Evolutionary conservation across 2,113 vertebrate genomes (phyloP).

Genomic region (Salvelinus alpinus): DNA sequence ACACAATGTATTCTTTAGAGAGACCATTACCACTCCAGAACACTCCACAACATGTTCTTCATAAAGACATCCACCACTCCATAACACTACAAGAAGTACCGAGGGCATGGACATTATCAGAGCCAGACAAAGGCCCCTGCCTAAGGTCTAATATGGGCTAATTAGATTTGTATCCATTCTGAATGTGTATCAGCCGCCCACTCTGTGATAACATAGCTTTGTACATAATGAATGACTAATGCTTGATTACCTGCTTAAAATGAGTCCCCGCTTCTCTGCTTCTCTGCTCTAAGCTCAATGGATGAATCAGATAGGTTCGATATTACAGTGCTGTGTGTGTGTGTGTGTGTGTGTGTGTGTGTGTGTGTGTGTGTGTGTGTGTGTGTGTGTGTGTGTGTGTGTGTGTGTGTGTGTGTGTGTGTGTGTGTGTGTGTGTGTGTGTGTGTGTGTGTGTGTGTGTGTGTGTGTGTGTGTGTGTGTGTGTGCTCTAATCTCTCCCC

Average conservation of each 20-base stretch:
- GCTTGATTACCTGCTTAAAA: constrained; percentile 13
- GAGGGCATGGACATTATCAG: neutral
- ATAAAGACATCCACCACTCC: no score
- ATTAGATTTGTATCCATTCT: constrained; percentile 41
- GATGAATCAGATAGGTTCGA: neutral
- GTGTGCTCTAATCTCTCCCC: neutral
- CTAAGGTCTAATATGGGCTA: constrained; percentile 11
- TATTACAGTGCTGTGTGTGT: neutral
- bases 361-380: neutral
- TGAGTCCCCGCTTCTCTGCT: neutral
- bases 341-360: neutral
- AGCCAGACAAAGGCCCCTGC: constrained; percentile 35
- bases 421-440: neutral
- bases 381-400: neutral
- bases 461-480: neutral
- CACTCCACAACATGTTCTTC: no score
- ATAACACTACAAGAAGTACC: no score
- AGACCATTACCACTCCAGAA: no score
- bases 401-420: neutral
- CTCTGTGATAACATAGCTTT: constrained; percentile 18
- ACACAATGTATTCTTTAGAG: no score
- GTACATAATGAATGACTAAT: constrained; percentile 11
- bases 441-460: neutral
- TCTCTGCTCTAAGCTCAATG: neutral
- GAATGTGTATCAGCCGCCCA: constrained; percentile 29